phyloP scores from a whole-genome alignment of 2,797 vertebrate species.

The Tangara arthus region DNA sequence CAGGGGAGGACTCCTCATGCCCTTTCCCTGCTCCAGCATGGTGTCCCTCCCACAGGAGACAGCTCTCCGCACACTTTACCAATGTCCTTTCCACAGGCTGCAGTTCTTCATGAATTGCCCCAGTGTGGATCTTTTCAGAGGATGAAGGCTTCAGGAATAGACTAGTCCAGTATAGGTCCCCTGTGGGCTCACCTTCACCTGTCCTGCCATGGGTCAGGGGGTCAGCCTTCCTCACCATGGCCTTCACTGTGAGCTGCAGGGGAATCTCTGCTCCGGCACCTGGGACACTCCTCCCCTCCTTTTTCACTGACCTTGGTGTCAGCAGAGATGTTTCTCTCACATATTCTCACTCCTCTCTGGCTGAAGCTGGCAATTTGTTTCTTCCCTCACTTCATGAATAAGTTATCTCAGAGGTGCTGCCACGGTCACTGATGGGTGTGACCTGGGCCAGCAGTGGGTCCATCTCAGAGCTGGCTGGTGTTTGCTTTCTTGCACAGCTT shows the following conservation, averaged over 20 bases:
- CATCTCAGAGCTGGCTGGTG: neutral
- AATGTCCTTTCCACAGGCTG: neutral
- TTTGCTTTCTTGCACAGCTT: neutral
- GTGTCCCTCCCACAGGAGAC: neutral
- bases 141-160: neutral
- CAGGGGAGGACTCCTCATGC: neutral
- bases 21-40: neutral
- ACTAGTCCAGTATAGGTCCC: neutral
- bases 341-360: neutral
- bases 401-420: neutral
- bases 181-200: neutral
- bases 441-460: neutral
- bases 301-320: neutral
- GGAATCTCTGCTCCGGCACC: neutral
- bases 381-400: neutral
- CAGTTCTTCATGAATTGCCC: neutral
- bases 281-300: too few species aligned
- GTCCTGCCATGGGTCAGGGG: neutral
- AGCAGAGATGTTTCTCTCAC: neutral
- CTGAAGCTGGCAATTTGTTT: neutral
- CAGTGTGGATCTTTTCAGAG: neutral
- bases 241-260: neutral
- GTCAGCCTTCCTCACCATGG: neutral
- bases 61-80: neutral
- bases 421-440: neutral